Conservation (phyloP, 1,140 invertebrate species). For the Fopius arisanus region DNA sequence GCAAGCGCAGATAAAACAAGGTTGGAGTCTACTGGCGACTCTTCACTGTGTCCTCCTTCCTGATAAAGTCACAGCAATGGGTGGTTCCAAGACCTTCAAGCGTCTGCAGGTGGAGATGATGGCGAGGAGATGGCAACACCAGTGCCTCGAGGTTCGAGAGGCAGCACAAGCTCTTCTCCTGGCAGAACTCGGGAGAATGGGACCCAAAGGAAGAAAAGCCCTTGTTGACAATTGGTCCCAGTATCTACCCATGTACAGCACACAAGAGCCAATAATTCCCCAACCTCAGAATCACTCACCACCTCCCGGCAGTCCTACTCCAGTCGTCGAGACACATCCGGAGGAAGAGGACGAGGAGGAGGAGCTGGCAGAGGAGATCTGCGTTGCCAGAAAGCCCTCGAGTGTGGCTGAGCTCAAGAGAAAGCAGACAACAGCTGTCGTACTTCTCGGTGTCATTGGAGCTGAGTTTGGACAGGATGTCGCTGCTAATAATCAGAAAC, state of each 20-base stretch:
- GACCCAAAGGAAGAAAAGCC: slow-evolving; percentile 88
- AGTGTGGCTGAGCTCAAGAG: slow-evolving; percentile 87
- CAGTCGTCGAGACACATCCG: slow-evolving; percentile 62
- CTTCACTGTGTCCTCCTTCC: slow-evolving; percentile 95
- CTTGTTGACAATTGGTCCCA: slow-evolving; percentile 96
- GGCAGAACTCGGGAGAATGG: slow-evolving; percentile 90
- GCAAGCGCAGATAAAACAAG: slow-evolving; percentile 92
- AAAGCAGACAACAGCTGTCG: slow-evolving; percentile 96
- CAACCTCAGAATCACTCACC: slow-evolving; percentile 54
- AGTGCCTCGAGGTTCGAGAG: slow-evolving; percentile 92
- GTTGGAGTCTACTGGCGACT: slow-evolving; percentile 95
- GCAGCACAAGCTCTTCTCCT: slow-evolving; percentile 95
- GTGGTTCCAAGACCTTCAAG: slow-evolving; percentile 84
- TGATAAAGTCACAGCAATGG: slow-evolving; percentile 79
- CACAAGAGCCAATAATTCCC: slow-evolving; percentile 62
- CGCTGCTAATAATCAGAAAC: slow-evolving; percentile 70
- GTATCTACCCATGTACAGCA: slow-evolving; percentile 89
- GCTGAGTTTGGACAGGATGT: slow-evolving; percentile 97
- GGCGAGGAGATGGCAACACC: slow-evolving; percentile 97
- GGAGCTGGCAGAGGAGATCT: slow-evolving; percentile 69
- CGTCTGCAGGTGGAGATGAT: slow-evolving; percentile 96
- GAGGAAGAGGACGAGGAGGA: slow-evolving; percentile 89
- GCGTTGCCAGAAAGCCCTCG: slow-evolving; percentile 78
- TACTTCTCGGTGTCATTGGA: slow-evolving; percentile 95
- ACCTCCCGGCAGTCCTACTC: slow-evolving; percentile 57